Percentiles rank a stretch among this genome's conserved stretches.
Evolutionary conservation across 92 coral and sea anemone genomes (phyloP).

Genomic region (Bergia sp.): DNA sequence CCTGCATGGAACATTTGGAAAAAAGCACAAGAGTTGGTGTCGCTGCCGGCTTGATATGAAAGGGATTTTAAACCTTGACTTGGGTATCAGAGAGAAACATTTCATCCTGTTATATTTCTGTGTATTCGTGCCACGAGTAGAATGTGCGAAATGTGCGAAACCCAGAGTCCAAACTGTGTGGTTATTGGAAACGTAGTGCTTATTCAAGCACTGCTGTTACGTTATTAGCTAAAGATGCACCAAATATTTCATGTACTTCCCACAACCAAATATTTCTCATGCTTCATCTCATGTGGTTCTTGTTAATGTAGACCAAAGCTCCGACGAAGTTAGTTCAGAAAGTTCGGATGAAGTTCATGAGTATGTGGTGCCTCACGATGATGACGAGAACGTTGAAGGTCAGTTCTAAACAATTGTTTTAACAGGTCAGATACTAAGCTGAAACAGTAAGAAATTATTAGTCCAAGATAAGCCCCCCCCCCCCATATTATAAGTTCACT

Average conservation of each 20-base stretch:
- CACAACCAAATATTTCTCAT: background rate
- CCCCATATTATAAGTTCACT: too few relatives aligned
- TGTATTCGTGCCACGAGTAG: too few relatives aligned
- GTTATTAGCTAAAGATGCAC: background rate
- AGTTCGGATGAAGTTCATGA: constrained; percentile 25
- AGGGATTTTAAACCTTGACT: too few relatives aligned
- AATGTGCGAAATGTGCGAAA: too few relatives aligned
- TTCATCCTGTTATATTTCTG: too few relatives aligned
- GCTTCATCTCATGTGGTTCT: background rate
- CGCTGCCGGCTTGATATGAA: too few relatives aligned
- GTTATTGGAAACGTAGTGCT: background rate
- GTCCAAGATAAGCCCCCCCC: too few relatives aligned
- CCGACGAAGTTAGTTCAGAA: constrained; percentile 23
- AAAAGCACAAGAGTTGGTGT: too few relatives aligned
- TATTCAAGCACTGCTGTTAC: background rate
- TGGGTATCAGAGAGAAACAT: too few relatives aligned
- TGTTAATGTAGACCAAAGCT: constrained; percentile 10
- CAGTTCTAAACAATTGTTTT: background rate
- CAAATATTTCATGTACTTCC: background rate
- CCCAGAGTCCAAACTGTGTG: too few relatives aligned
- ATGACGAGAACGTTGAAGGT: constrained; percentile 12
- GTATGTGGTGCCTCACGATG: background rate
- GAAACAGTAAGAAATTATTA: background rate
- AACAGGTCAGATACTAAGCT: background rate
- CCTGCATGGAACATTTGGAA: too few relatives aligned